phyloP scores from a whole-genome alignment of 2,888 invertebrate genomes.

The Epicampocera succincta region DNA sequence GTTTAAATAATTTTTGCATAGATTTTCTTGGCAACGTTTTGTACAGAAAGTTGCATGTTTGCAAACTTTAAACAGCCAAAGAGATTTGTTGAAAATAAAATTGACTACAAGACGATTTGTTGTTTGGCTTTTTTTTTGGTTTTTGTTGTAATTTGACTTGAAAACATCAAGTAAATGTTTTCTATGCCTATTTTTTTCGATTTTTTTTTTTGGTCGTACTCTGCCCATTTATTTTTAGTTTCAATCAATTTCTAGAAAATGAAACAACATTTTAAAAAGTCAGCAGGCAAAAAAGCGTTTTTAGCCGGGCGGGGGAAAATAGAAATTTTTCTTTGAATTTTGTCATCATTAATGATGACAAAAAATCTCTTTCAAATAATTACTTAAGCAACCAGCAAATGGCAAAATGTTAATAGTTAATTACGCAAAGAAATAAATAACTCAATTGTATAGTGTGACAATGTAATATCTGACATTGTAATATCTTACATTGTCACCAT shows the following conservation, averaged over 20 bases:
- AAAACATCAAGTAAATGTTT: constrained; percentile 65
- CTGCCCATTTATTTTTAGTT: constrained; percentile 14
- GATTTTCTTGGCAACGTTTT: constrained; percentile 38
- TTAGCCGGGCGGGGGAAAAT: background rate
- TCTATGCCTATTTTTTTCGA: background rate
- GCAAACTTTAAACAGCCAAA: background rate
- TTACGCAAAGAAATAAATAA: no score
- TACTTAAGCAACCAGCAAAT: no score
- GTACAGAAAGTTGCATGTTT: constrained; percentile 19
- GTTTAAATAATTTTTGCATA: constrained; percentile 50
- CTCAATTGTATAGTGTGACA: no score
- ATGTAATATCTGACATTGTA: no score
- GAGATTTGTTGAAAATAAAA: constrained; percentile 41
- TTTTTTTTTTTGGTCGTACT: background rate
- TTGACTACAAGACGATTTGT: constrained; percentile 56
- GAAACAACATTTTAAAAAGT: background rate
- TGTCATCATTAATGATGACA: no score
- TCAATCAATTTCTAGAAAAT: background rate
- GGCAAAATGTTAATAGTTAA: no score
- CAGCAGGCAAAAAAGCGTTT: background rate
- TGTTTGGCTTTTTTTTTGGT: constrained; percentile 58
- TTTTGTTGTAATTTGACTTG: constrained; percentile 65
- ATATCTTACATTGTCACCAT: no score
- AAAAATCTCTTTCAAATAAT: no score
- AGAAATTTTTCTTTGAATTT: no score